These are phyloP conservation scores for Tetramorium simillimum DNA, from an alignment of 1,140 invertebrate species.

Conservation along the genomic window DNA sequence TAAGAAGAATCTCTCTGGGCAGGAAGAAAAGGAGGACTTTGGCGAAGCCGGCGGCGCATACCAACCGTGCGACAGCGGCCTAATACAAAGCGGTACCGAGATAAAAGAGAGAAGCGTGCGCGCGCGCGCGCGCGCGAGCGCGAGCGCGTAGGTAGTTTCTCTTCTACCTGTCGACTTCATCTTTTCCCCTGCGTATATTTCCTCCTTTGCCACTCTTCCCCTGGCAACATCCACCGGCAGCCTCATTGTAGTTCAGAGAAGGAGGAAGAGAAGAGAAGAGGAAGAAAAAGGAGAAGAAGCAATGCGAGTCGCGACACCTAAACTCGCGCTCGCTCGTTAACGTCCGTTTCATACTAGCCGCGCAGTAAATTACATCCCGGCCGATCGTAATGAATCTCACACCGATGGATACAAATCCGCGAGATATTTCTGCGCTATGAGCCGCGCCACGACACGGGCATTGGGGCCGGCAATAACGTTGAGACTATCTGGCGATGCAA, in stretches of 20 bases:
- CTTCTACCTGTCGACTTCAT: slow-evolving; percentile 69
- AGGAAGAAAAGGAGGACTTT: slow-evolving; percentile 70
- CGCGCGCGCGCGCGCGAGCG: background rate
- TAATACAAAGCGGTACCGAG: slow-evolving; percentile 70
- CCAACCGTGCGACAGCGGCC: slow-evolving; percentile 69
- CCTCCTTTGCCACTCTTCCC: slow-evolving; percentile 38
- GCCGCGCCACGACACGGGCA: background rate
- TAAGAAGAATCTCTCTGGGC: slow-evolving; percentile 55
- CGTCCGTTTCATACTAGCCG: slow-evolving; percentile 53
- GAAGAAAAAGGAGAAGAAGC: slow-evolving; percentile 38
- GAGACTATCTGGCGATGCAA: slow-evolving; percentile 30
- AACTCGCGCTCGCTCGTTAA: slow-evolving; percentile 75
- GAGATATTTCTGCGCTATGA: slow-evolving; percentile 54
- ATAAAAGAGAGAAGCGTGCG: slow-evolving; percentile 62
- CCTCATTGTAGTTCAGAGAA: slow-evolving; percentile 61
- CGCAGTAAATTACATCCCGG: slow-evolving; percentile 73
- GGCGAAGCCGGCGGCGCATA: slow-evolving; percentile 65
- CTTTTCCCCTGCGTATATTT: slow-evolving; percentile 61
- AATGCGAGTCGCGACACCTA: slow-evolving; percentile 64
- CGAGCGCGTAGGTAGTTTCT: slow-evolving; percentile 70
- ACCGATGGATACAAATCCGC: slow-evolving; percentile 60
- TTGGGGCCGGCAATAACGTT: slow-evolving; percentile 47
- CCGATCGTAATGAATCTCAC: slow-evolving; percentile 76
- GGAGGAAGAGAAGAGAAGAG: background rate
- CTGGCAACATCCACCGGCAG: slow-evolving; percentile 39